Evolutionary conservation across 2,113 vertebrate genomes (phyloP), one percentile per base, ranked within the genome.

Genomic region (Scophthalmus maximus): DNA sequence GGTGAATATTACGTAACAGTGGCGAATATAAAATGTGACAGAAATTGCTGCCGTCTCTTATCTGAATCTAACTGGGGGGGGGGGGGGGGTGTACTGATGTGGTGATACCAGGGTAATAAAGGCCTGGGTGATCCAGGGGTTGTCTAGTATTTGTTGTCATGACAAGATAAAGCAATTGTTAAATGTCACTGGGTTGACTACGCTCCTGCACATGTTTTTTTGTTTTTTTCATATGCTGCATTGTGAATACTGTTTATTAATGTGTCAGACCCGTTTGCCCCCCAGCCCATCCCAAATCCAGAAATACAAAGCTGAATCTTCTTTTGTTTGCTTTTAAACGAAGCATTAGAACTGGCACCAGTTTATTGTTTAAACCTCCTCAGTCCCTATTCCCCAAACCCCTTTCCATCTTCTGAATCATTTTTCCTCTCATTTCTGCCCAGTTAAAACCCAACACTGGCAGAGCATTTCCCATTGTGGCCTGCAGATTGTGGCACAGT

Each of bases 41-140:
- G 47, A 25, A 83, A 70, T 73, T 32, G 75, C 20, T 74, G 59
- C n/a, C 2, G n/a, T 47, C 57, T 85, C 60, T 77, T 68, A 76
- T 88, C 70, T 26, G 58, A 63, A 36, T 44, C 58, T n/a, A n/a
- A n/a, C n/a, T 66, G 25, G 2, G 1, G 44, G 17, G 11, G 15
- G 1, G 8, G 14, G 25, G 40, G 40, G 5, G 5, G 0, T 20
- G 52, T 23, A 15, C n/a, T 72, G 79, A 64, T 75, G 47, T 23
- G 8, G 64, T 76, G 78, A 85, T 68, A 78, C 60, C 9, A 61
- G 57, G 64, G 61, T 76, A 81, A 78, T 79, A 63, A 86, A 70
- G 23, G 22, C 40, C 25, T 12, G 47, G 1, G 20, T 74, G 47
- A 73, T 81, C 67, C 55, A 61, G 34, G 15, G 60, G 9, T 22